A percentile compares a stretch with the other conserved stretches of the same genome.
These are phyloP conservation scores for Macropis europaea DNA, from an alignment of 2,888 invertebrate species.

Conservation along the genomic window DNA sequence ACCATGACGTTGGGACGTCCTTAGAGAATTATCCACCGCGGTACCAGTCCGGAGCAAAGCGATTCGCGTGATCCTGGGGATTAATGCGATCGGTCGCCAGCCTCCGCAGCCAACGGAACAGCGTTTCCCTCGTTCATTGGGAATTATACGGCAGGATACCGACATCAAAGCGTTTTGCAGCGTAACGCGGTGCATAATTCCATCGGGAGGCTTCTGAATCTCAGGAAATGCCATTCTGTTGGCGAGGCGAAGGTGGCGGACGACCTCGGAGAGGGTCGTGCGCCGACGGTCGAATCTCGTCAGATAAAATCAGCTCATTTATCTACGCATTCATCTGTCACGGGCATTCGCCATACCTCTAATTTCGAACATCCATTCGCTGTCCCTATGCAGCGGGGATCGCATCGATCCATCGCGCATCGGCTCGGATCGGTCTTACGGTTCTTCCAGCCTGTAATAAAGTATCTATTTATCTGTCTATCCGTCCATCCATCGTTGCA, in stretches of 20 bases:
- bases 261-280: background rate
- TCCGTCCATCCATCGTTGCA: constrained; percentile 41
- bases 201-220: constrained; percentile 35
- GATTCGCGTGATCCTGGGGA: too few relatives aligned
- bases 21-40: too few relatives aligned
- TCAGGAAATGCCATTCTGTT: constrained; percentile 10
- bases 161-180: too few relatives aligned
- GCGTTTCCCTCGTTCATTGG: too few relatives aligned
- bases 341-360: constrained; percentile 32
- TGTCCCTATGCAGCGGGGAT: background rate
- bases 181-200: constrained; percentile 1
- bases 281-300: constrained; percentile 27
- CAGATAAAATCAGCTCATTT: constrained; percentile 45
- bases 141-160: too few relatives aligned
- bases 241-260: constrained; percentile 16
- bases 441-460: constrained; percentile 35
- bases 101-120: too few relatives aligned
- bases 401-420: constrained; percentile 27
- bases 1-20: too few relatives aligned
- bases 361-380: constrained; percentile 42
- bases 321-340: constrained; percentile 50
- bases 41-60: too few relatives aligned
- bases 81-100: too few relatives aligned
- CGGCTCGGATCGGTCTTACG: constrained; percentile 30
- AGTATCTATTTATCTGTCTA: constrained; percentile 50